phyloP scores from a whole-genome alignment of 2,113 vertebrate genomes.

The Callorhinus ursinus region DNA sequence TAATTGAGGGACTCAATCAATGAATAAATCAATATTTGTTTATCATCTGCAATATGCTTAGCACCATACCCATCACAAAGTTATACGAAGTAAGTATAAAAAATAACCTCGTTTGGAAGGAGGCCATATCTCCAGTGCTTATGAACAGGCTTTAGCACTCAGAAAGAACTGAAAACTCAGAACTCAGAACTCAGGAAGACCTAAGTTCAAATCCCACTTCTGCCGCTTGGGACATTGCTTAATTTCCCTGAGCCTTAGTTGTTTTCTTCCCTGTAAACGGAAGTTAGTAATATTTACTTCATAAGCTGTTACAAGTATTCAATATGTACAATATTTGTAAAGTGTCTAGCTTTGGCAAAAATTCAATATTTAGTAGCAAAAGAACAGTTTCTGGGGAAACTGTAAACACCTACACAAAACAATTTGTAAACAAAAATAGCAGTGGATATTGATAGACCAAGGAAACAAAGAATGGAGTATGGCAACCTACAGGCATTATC shows the following conservation, averaged over 20 bases:
- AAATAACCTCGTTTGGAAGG: not conserved
- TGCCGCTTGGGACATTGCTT: not conserved
- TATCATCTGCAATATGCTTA: constrained; percentile 16
- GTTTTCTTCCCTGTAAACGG: not conserved
- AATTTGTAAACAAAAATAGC: not conserved
- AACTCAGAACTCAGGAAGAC: constrained; percentile 18
- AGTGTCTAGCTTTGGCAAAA: not conserved
- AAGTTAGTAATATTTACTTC: constrained; percentile 44
- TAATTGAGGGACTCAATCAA: constrained; percentile 46
- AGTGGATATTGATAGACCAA: not conserved
- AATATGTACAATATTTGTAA: constrained; percentile 8
- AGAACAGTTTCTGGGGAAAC: not conserved
- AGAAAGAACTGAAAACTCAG: not conserved
- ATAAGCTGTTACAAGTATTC: not conserved
- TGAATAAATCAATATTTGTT: constrained; percentile 47
- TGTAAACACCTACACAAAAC: not conserved
- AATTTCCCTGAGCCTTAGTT: not conserved
- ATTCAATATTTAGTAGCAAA: not conserved
- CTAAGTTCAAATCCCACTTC: not conserved
- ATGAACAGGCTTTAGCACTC: not conserved
- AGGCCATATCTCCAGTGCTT: not conserved
- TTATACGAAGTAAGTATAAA: not conserved
- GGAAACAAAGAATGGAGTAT: not conserved
- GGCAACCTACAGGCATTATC: not conserved
- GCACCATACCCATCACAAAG: not conserved